Evolutionary conservation across 2,797 vertebrate genomes (phyloP), one percentile per base, ranked within the genome.

Genomic region (Silurus aristotelis): DNA sequence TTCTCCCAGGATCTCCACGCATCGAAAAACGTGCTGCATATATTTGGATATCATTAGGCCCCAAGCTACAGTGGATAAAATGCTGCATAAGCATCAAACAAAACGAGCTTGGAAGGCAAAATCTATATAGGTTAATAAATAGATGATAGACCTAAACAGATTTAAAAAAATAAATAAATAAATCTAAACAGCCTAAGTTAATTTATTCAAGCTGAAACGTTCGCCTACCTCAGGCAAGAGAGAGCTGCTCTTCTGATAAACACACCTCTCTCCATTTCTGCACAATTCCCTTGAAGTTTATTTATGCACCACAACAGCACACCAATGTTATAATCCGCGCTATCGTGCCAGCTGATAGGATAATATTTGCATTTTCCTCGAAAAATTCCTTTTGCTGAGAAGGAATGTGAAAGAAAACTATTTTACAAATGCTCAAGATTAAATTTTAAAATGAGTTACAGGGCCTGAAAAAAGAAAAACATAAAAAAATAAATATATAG

Each of bases 41-140:
- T 88, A 93, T 94, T 93, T 94, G 92, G 89, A 91, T 92, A 84
- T 88, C 88, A 92, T 94, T 94, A 93, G 72, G 80, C 83, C 88
- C 89, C 86, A 89, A 88, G 90, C 91, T 89, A 83, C 87, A 87
- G 87, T 83, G 89, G 81, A 88, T 87, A 78, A 70, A 84, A 87
- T 82, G 82, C 80, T 84, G 85, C 84, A 82, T 72, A 64, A 76
- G 87, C 52, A 48, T 75, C 10, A 67, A 61, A 17, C 31, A 85
- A 88, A 83, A 82, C 61, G 81, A 56, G 52, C 73, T 73, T 46
- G 77, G 80, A 70, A 81, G 71, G 25, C 38, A 80, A 31, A 70
- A 77, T 82, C 63, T n/a, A 84, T 82, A 75, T 81, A 81, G 77
- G 31, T 79, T 82, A 31, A 84, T 79, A 84, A 80, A 70, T 17